Evolutionary conservation across 2,888 invertebrate species (phyloP).

Genomic region (Trissonchulus latispiculum): DNA sequence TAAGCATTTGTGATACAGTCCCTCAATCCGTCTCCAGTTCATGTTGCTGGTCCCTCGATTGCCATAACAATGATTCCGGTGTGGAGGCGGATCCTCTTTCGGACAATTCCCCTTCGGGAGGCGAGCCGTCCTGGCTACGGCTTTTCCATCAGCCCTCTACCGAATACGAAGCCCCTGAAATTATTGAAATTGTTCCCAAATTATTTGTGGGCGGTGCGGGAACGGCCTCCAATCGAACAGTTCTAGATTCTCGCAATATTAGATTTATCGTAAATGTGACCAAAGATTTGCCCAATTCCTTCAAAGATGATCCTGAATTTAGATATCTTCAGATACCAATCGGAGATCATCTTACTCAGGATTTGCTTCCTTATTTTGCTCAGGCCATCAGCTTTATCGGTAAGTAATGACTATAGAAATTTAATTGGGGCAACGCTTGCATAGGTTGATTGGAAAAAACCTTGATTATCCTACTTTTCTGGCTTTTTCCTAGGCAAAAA

Average conservation of each 20-base stretch:
- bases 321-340: slow-evolving; percentile 95
- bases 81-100: too few species aligned
- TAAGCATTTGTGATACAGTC: too few species aligned
- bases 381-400: slow-evolving; percentile 89
- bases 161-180: slow-evolving; percentile 17
- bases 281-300: slow-evolving; percentile 86
- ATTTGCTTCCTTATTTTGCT: slow-evolving; percentile 77
- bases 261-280: slow-evolving; percentile 93
- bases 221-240: slow-evolving; percentile 79
- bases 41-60: too few species aligned
- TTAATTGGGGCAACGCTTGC: too few species aligned
- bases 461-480: too few species aligned
- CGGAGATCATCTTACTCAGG: slow-evolving; percentile 91
- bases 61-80: too few species aligned
- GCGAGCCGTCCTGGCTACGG: too few species aligned
- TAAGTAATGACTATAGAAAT: too few species aligned
- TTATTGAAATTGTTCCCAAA: slow-evolving; percentile 79
- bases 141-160: slow-evolving; percentile 30
- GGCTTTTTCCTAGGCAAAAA: too few species aligned
- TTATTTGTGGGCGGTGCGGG: slow-evolving; percentile 87
- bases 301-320: slow-evolving; percentile 58
- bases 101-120: too few species aligned
- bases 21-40: too few species aligned
- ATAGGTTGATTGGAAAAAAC: too few species aligned
- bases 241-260: slow-evolving; percentile 77